Evolutionary conservation across 2,888 invertebrate species (phyloP), one percentile per base, ranked within the genome.

Genomic region (Subacronicta megacephala): DNA sequence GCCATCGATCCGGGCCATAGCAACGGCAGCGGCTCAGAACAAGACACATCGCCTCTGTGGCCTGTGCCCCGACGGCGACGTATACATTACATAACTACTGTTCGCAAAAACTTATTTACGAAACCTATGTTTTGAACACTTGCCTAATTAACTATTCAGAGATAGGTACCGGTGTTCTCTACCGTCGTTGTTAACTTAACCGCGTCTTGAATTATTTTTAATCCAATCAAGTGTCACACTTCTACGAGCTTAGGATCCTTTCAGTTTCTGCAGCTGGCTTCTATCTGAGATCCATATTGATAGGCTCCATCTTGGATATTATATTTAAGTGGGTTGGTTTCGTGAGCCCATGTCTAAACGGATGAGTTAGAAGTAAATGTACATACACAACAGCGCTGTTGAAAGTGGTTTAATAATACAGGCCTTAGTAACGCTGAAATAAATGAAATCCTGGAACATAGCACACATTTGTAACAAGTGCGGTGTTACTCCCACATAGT

Each of bases 101-200:
- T 36, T 49, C 64, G 74, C 75, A 70, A 77, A 83, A 79, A 83
- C 82, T 77, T 69, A 82, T 82, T 82, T 79, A 75, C 75, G 64
- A 77, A 79, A 71, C 72, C 52, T 56, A 50, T 64, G 68, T 51
- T 67, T 70, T 60, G 68, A 55, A 61, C 51, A 60, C 62, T 75
- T 64, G 66, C 60, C 72, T 80, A 81, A 82, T 83, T 80, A 82
- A 75, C 72, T 78, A 80, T 81, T 82, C 73, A 80, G 46, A 75
- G 78, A 76, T 78, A 75, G 75, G 69, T 70, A 74, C 59, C 47
- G 56, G 40, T 42, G 46, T 51, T 51, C 41, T 37, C 38, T 18
- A 23, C 46, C 44, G 29, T 15, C 47, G 41, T 49, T 45, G 41
- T 47, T 17, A 57, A 59, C 43, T 35, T 36, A 50, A 33, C 47